These are phyloP conservation scores for Ditylenchus dipsaci DNA, from an alignment of 1,140 invertebrate species.

Conservation along the genomic window DNA sequence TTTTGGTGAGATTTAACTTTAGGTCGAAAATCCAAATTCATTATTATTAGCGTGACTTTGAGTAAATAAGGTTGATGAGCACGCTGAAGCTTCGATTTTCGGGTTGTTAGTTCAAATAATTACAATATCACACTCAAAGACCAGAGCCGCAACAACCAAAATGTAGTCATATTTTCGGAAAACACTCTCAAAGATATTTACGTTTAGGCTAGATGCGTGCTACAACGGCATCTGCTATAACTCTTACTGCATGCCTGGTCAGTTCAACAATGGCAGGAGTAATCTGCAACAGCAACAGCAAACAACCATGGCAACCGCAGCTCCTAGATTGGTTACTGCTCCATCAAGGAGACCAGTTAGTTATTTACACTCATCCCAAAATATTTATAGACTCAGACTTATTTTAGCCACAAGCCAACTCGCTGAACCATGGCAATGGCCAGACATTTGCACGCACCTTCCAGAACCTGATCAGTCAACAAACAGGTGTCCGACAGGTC, in stretches of 20 bases:
- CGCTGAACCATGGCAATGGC: constrained; percentile 31
- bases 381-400: neutral
- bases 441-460: constrained; percentile 36
- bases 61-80: too few species aligned
- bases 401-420: constrained; percentile 25
- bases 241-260: constrained; percentile 42
- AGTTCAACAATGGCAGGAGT: neutral
- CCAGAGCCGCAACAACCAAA: too few species aligned
- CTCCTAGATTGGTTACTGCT: neutral
- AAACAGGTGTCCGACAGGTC: constrained; percentile 3
- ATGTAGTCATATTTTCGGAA: too few species aligned
- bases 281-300: constrained; percentile 1
- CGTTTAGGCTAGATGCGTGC: constrained; percentile 40
- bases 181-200: too few species aligned
- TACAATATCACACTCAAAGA: too few species aligned
- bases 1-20: too few species aligned
- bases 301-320: neutral
- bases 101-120: too few species aligned
- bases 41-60: too few species aligned
- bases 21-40: too few species aligned
- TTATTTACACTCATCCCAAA: neutral
- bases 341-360: neutral
- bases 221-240: constrained; percentile 44
- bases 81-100: too few species aligned
- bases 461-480: constrained; percentile 9